These are phyloP conservation scores for Phocides pigmalion DNA, from an alignment of 1,140 invertebrate genomes.

Conservation along the genomic window DNA sequence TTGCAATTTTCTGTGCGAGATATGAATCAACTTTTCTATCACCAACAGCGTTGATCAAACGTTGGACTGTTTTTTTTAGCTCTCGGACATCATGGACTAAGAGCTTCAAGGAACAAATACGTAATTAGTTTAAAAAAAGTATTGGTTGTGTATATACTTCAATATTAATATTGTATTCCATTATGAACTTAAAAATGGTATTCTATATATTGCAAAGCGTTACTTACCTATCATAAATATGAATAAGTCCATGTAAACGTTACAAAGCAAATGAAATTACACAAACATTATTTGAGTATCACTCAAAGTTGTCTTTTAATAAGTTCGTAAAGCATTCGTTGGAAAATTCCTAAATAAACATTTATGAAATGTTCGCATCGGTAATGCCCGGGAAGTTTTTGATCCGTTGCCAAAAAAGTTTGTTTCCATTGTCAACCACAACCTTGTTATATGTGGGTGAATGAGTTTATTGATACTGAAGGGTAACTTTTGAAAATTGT, in stretches of 20 bases:
- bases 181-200: too few species aligned
- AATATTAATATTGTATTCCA: too few species aligned
- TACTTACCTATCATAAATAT: neutral
- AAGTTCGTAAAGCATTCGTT: constrained; percentile 17
- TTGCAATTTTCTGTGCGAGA: too few species aligned
- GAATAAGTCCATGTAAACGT: neutral
- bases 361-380: constrained; percentile 27
- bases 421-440: constrained; percentile 40
- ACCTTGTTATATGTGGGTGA: constrained; percentile 33
- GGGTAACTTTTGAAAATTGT: constrained; percentile 23
- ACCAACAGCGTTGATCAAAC: too few species aligned
- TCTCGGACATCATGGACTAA: too few species aligned
- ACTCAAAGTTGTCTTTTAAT: constrained; percentile 5
- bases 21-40: too few species aligned
- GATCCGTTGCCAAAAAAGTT: constrained; percentile 49
- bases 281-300: constrained; percentile 1
- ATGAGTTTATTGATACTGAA: constrained; percentile 32
- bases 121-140: too few species aligned
- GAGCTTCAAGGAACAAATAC: too few species aligned
- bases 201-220: neutral
- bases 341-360: constrained; percentile 26
- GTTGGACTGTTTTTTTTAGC: too few species aligned
- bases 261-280: neutral
- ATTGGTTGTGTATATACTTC: too few species aligned
- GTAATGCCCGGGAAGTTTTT: constrained; percentile 40